These are phyloP conservation scores for Acanthurus lineatus DNA, from an alignment of 2,797 vertebrate species.

Conservation along the genomic window DNA sequence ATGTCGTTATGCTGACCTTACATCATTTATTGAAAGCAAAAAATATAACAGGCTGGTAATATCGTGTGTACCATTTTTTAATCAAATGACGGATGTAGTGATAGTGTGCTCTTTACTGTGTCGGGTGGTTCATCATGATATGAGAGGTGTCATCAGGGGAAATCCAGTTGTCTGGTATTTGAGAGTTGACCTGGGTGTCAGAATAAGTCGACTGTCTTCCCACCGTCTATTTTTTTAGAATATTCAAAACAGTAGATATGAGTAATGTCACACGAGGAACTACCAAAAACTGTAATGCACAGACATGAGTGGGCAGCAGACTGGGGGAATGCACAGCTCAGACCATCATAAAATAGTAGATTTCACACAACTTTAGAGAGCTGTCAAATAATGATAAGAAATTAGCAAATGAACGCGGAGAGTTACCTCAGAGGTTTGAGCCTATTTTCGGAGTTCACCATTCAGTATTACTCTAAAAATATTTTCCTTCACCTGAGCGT, in stretches of 20 bases:
- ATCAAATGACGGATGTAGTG: conserved; percentile 36
- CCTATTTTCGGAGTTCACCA: not conserved
- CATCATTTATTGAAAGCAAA: not conserved
- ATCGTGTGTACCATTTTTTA: conserved; percentile 4
- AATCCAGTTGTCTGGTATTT: conserved; percentile 61
- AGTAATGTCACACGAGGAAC: conserved; percentile 30
- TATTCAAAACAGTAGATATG: conserved; percentile 52
- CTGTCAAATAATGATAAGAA: not conserved
- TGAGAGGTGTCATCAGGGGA: conserved; percentile 70
- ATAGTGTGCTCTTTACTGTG: conserved; percentile 18
- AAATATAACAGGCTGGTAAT: not conserved
- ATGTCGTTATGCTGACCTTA: no score
- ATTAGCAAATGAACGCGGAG: not conserved
- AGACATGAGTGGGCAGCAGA: conserved; percentile 19
- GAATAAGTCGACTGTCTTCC: conserved; percentile 41
- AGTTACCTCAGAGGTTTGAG: not conserved
- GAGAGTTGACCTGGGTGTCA: conserved; percentile 29
- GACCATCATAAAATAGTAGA: not conserved
- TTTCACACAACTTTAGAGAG: not conserved
- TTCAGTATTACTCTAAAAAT: not conserved
- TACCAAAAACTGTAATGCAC: conserved; percentile 14
- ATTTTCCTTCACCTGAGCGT: no score
- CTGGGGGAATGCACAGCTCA: not conserved
- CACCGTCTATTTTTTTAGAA: conserved; percentile 22
- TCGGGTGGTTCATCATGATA: conserved; percentile 20